These are phyloP conservation scores for Axea sp. DNA, from an alignment of 2,888 invertebrate genomes.

Conservation along the genomic window DNA sequence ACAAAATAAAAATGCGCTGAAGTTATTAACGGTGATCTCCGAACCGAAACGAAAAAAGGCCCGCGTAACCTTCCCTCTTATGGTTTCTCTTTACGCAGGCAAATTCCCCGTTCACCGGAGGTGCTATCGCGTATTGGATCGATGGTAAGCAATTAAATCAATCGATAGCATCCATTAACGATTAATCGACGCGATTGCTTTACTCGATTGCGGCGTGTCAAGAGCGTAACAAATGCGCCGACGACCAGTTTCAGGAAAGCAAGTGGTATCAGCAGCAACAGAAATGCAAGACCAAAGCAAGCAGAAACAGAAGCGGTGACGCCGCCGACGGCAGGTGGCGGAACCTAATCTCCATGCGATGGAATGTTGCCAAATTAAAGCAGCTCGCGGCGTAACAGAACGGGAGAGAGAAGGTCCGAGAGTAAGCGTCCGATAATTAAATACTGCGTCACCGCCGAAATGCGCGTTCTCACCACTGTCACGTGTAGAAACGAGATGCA, in stretches of 20 bases:
- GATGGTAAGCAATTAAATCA: constrained; percentile 60
- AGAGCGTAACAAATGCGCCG: constrained; percentile 57
- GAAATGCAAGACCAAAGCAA: constrained; percentile 4
- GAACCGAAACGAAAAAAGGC: constrained; percentile 36
- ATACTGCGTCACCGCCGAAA: constrained; percentile 57
- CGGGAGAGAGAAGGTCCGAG: constrained; percentile 11
- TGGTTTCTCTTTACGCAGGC: constrained; percentile 17
- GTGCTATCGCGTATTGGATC: constrained; percentile 49
- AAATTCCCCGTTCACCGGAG: constrained; percentile 35
- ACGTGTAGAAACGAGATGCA: constrained; percentile 50
- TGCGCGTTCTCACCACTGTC: constrained; percentile 61
- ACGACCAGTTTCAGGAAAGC: constrained; percentile 52
- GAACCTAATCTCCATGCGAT: constrained; percentile 69
- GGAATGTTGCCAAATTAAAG: constrained; percentile 73
- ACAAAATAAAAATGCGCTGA: constrained; percentile 31
- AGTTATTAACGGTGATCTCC: constrained; percentile 49
- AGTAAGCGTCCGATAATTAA: constrained; percentile 61
- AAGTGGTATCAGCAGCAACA: constrained; percentile 47
- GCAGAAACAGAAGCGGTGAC: constrained; percentile 54
- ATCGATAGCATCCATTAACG: constrained; percentile 63
- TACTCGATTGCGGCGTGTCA: constrained; percentile 60
- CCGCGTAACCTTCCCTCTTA: constrained; percentile 3
- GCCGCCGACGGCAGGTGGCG: constrained; percentile 66
- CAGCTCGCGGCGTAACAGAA: constrained; percentile 32
- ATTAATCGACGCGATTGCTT: constrained; percentile 61